These are phyloP conservation scores for Coracopsis vasa DNA, from an alignment of 2,113 vertebrate genomes.

Conservation along the genomic window DNA sequence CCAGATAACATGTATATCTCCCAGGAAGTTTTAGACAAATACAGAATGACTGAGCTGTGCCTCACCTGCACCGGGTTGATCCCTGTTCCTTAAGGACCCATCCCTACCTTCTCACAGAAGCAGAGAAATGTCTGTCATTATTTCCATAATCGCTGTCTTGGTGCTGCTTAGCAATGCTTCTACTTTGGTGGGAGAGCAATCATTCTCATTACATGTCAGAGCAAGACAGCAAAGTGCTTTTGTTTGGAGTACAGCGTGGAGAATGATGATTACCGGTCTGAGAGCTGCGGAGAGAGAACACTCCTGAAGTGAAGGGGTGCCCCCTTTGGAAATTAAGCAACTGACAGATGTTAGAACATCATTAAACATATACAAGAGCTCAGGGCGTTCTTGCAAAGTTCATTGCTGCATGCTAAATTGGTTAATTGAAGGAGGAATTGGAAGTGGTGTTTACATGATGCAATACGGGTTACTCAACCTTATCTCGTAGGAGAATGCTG, in stretches of 20 bases:
- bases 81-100: background rate
- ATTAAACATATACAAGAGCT: background rate
- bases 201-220: slow-evolving; percentile 24
- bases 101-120: background rate
- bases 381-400: background rate
- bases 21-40: background rate
- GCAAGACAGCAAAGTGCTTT: background rate
- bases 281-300: background rate
- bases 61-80: background rate
- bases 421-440: background rate
- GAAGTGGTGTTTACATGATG: background rate
- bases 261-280: background rate
- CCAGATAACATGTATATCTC: background rate
- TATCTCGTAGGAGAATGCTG: background rate
- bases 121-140: background rate
- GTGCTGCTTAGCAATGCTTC: slow-evolving; percentile 31
- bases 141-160: background rate
- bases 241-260: background rate
- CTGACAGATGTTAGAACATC: background rate
- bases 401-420: background rate
- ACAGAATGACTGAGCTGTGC: background rate
- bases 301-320: background rate
- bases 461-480: background rate
- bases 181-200: slow-evolving; percentile 9
- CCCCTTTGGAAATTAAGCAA: background rate